Conservation (phyloP, 1,140 invertebrate genomes). For the Odontomachus brunneus region DNA sequence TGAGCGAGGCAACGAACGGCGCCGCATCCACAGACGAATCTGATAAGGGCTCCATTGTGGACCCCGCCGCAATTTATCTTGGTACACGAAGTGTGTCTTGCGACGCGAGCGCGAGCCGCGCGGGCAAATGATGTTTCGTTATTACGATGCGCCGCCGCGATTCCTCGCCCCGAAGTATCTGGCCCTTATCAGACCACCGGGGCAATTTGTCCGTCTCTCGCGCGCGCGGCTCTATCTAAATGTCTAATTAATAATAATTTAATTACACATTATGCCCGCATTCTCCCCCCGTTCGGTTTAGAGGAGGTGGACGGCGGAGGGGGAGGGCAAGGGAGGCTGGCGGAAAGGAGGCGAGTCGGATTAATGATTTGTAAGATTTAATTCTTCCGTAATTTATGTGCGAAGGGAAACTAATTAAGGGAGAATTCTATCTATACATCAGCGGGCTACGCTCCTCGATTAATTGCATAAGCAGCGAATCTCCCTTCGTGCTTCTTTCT, state of each 20-base stretch:
- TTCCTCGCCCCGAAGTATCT: slow-evolving; percentile 25
- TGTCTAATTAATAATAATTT: slow-evolving; percentile 60
- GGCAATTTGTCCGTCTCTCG: slow-evolving; percentile 52
- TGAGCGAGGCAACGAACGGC: not conserved
- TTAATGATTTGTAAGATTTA: slow-evolving; percentile 62
- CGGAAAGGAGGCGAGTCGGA: slow-evolving; percentile 3
- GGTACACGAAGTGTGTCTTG: not conserved
- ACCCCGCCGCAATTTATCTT: slow-evolving; percentile 43
- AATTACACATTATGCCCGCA: slow-evolving; percentile 55
- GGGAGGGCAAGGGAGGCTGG: too few species aligned
- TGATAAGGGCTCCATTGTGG: slow-evolving; percentile 55
- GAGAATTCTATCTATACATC: slow-evolving; percentile 56
- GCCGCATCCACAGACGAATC: slow-evolving; percentile 25
- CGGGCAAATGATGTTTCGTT: slow-evolving; percentile 39
- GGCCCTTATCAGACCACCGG: slow-evolving; percentile 39
- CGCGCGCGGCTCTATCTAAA: slow-evolving; percentile 41
- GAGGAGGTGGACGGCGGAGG: too few species aligned
- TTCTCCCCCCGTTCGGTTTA: slow-evolving; percentile 16
- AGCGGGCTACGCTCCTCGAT: slow-evolving; percentile 39
- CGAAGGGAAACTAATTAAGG: slow-evolving; percentile 57
- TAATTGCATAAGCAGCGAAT: slow-evolving; percentile 46
- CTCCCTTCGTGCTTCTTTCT: not conserved
- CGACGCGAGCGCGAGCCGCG: not conserved
- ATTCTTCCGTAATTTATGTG: slow-evolving; percentile 55
- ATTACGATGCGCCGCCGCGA: slow-evolving; percentile 14